A percentile compares a stretch with the other conserved stretches of the same genome.
phyloP scores from a whole-genome alignment of 1,140 invertebrate genomes.

The Pygmarrhopalites habei region DNA sequence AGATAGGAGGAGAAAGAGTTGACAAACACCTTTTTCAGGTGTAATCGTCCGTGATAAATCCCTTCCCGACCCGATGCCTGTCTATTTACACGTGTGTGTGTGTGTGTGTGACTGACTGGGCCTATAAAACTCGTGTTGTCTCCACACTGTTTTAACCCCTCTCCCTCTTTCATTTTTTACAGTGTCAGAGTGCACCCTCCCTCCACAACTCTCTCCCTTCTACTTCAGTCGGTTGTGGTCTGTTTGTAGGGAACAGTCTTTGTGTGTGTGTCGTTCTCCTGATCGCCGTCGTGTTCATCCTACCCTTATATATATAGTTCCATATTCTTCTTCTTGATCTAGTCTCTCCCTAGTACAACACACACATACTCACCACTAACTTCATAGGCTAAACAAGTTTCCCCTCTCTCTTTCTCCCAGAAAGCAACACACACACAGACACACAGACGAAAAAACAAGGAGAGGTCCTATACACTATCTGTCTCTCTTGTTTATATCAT shows the following conservation, averaged over 20 bases:
- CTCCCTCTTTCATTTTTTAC: too few relatives aligned
- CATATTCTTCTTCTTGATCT: too few relatives aligned
- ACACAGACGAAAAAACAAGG: too few relatives aligned
- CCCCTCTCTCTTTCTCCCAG: not conserved
- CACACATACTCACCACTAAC: not conserved
- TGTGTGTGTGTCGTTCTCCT: too few relatives aligned
- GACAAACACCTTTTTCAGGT: slow-evolving; percentile 28
- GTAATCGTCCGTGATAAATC: slow-evolving; percentile 28
- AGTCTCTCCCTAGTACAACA: too few relatives aligned
- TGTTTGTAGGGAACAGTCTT: not conserved
- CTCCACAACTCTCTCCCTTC: too few relatives aligned
- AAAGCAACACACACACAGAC: not conserved
- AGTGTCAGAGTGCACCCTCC: too few relatives aligned
- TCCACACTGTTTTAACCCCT: too few relatives aligned
- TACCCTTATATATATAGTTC: too few relatives aligned
- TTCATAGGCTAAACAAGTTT: not conserved
- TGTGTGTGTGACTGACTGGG: too few relatives aligned
- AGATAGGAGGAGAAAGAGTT: slow-evolving; percentile 3
- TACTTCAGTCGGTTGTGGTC: not conserved
- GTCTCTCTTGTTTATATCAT: not conserved
- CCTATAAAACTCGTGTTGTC: too few relatives aligned
- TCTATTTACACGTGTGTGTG: not conserved
- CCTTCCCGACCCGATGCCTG: slow-evolving; percentile 1
- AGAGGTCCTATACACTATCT: not conserved
- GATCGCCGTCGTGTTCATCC: too few relatives aligned